phyloP scores from a whole-genome alignment of 1,140 invertebrate genomes.

The Lepidurus arcticus region DNA sequence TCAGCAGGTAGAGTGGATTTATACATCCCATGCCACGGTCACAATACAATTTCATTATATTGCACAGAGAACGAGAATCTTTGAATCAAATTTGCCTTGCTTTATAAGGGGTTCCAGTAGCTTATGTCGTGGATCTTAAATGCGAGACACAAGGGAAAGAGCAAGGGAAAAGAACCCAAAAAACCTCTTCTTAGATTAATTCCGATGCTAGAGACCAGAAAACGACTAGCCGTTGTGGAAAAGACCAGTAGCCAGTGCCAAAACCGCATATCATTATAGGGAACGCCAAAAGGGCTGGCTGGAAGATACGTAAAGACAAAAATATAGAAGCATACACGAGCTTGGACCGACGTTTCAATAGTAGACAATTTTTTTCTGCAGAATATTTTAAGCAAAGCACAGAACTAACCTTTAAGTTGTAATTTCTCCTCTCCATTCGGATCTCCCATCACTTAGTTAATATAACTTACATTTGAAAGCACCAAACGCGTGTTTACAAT shows the following conservation, averaged over 20 bases:
- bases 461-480: neutral
- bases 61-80: no score
- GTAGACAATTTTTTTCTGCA: neutral
- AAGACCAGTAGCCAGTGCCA: constrained; percentile 13
- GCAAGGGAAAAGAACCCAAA: neutral
- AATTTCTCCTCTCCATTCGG: neutral
- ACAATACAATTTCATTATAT: no score
- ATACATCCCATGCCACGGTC: no score
- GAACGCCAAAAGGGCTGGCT: constrained; percentile 13
- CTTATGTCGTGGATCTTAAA: neutral
- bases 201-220: neutral
- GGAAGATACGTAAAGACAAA: constrained; percentile 4
- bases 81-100: no score
- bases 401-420: no score
- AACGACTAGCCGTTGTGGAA: neutral
- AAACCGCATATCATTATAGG: constrained; percentile 9
- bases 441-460: neutral
- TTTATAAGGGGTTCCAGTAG: no score
- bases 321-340: neutral
- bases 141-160: neutral
- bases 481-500: neutral
- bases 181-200: neutral
- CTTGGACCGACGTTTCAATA: neutral
- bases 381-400: no score
- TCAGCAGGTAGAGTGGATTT: no score